Percentiles rank a stretch among this genome's conserved stretches.
phyloP scores from a whole-genome alignment of 2,113 vertebrate genomes.

The Murina feae region DNA sequence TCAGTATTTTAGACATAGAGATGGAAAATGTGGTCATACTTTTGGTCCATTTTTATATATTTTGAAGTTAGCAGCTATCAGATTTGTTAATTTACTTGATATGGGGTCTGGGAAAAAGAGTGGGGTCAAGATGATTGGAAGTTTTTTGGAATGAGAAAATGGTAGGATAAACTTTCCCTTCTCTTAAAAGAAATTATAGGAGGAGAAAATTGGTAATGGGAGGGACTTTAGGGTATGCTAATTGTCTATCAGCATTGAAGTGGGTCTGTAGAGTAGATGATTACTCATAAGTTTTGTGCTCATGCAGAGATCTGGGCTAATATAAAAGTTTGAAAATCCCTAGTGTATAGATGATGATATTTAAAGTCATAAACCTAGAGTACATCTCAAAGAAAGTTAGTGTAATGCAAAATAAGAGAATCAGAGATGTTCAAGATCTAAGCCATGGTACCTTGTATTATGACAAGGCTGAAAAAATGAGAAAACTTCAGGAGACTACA shows the following conservation, averaged over 20 bases:
- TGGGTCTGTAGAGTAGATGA: not conserved
- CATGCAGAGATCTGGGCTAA: not conserved
- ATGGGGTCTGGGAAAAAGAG: not conserved
- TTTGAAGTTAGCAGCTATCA: not conserved
- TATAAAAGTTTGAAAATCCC: not conserved
- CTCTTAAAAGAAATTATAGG: not conserved
- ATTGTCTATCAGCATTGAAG: not conserved
- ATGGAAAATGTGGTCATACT: not conserved
- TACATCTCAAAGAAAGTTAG: not conserved
- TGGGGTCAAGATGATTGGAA: not conserved
- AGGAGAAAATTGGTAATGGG: not conserved
- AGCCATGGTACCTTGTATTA: not conserved
- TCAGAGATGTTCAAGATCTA: not conserved
- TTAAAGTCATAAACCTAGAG: not conserved
- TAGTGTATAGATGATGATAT: not conserved
- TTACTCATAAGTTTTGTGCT: not conserved
- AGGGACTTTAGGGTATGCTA: not conserved
- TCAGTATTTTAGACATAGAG: not conserved
- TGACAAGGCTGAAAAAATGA: not conserved
- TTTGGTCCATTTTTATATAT: not conserved
- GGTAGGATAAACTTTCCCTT: not conserved
- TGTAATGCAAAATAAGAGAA: not conserved
- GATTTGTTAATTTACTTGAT: not conserved
- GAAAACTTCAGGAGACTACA: not conserved
- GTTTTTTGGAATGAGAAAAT: not conserved